These are phyloP conservation scores for Pygocentrus nattereri DNA, from an alignment of 2,797 vertebrate genomes.

Conservation along the genomic window DNA sequence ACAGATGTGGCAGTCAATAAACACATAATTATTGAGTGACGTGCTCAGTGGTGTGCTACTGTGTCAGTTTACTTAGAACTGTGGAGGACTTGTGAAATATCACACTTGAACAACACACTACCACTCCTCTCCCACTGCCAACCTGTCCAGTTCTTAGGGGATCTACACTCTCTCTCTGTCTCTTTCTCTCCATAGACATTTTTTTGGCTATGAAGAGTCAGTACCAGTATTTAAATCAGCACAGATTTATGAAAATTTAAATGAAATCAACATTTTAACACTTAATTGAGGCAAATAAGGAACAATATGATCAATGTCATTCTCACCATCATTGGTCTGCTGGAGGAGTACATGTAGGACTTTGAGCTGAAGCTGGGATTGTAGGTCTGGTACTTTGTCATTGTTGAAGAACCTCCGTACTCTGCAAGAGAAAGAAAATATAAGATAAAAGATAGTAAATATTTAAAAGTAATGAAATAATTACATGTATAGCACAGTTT, in stretches of 20 bases:
- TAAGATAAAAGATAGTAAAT: too few relatives aligned
- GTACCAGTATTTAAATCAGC: neutral
- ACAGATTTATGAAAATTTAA: neutral
- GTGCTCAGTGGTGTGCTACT: neutral
- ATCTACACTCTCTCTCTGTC: neutral
- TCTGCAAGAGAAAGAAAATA: conserved; percentile 68
- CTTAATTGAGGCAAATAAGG: neutral
- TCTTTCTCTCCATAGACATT: neutral
- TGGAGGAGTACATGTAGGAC: conserved; percentile 69
- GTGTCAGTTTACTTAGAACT: conserved; percentile 62
- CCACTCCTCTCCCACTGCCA: conserved; percentile 24
- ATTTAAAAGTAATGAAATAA: too few relatives aligned
- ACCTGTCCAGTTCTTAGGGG: conserved; percentile 27
- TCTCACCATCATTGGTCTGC: conserved; percentile 76
- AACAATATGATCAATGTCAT: neutral
- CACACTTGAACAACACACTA: conserved; percentile 61
- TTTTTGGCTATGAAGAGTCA: neutral
- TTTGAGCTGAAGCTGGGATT: conserved; percentile 76
- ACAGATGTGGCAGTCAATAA: neutral
- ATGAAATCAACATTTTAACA: neutral
- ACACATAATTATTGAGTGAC: conserved; percentile 18
- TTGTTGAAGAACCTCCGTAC: conserved; percentile 70
- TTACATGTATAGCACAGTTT: neutral
- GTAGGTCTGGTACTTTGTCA: conserved; percentile 73
- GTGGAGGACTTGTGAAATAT: conserved; percentile 72